Evolutionary conservation across 2,888 invertebrate genomes (phyloP).

Genomic region (Gortyna flavago): DNA sequence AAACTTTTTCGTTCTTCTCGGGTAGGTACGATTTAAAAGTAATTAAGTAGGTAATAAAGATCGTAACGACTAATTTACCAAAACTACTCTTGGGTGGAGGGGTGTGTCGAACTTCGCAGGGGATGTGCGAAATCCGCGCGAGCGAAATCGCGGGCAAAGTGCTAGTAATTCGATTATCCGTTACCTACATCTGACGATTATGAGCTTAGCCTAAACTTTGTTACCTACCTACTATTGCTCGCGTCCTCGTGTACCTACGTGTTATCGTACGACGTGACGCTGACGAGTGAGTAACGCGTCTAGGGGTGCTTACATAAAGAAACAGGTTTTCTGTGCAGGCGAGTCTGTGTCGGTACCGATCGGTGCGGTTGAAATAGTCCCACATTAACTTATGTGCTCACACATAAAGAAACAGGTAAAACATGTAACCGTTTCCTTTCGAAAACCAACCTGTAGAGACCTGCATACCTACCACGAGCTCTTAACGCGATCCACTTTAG

Average conservation of each 20-base stretch:
- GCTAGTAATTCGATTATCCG: not conserved
- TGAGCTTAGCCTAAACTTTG: not conserved
- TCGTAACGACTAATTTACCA: not conserved
- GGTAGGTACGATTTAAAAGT: not conserved
- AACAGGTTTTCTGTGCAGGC: too few relatives aligned
- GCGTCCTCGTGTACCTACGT: slow-evolving; percentile 9
- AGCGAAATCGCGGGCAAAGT: too few relatives aligned
- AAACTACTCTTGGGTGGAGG: not conserved
- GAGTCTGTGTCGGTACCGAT: too few relatives aligned
- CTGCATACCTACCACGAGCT: too few relatives aligned
- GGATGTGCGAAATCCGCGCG: not conserved
- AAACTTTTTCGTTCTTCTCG: too few relatives aligned
- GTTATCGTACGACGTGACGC: slow-evolving; percentile 47
- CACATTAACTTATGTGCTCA: too few relatives aligned
- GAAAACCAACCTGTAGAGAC: too few relatives aligned
- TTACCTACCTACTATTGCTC: not conserved
- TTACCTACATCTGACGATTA: slow-evolving; percentile 4
- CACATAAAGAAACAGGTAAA: too few relatives aligned
- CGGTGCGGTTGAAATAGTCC: too few relatives aligned
- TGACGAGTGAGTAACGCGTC: slow-evolving; percentile 10
- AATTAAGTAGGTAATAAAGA: not conserved
- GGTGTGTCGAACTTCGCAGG: not conserved
- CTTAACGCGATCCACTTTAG: too few relatives aligned
- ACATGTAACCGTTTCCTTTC: too few relatives aligned
- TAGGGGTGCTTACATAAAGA: too few relatives aligned